These are phyloP conservation scores for Drosophila nigromelanica DNA, from an alignment of 1,140 invertebrate genomes.

Conservation along the genomic window DNA sequence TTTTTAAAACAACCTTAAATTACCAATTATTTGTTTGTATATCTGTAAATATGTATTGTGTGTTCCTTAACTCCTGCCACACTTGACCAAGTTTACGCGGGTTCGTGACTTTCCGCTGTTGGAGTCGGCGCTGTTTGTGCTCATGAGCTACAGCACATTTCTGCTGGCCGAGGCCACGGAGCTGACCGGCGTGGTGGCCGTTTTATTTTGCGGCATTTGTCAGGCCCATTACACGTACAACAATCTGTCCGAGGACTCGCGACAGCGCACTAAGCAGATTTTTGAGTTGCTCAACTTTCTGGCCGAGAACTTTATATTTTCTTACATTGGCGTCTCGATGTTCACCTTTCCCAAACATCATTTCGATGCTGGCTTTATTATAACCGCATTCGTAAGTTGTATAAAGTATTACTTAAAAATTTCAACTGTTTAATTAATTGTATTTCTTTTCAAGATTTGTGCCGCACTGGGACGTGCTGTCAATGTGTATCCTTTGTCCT, in stretches of 20 bases:
- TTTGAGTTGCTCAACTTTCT: constrained; percentile 98
- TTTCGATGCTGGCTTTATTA: constrained; percentile 96
- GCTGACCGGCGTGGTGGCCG: constrained; percentile 98
- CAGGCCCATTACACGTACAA: constrained; percentile 99
- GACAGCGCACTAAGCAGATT: constrained; percentile 95
- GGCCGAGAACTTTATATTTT: constrained; percentile 99
- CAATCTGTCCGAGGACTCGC: constrained; percentile 95
- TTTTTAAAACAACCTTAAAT: constrained; percentile 40
- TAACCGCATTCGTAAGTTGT: constrained; percentile 94
- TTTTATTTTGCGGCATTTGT: constrained; percentile 99
- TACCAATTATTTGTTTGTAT: background rate
- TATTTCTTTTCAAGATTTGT: constrained; percentile 86
- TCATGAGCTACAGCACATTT: constrained; percentile 99
- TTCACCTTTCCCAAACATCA: constrained; percentile 98
- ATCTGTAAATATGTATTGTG: constrained; percentile 41
- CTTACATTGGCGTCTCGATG: constrained; percentile 99
- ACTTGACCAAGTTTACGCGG: constrained; percentile 98
- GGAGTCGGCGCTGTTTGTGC: constrained; percentile 97
- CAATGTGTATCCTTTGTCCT: constrained; percentile 98
- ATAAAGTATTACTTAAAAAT: background rate
- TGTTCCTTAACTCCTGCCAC: constrained; percentile 73
- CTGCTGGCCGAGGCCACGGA: constrained; percentile 97
- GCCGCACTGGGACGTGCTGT: constrained; percentile 94
- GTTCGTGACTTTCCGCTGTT: constrained; percentile 97
- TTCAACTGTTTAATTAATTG: background rate